phyloP scores from a whole-genome alignment of 2,113 vertebrate genomes.

The Turnix velox region DNA sequence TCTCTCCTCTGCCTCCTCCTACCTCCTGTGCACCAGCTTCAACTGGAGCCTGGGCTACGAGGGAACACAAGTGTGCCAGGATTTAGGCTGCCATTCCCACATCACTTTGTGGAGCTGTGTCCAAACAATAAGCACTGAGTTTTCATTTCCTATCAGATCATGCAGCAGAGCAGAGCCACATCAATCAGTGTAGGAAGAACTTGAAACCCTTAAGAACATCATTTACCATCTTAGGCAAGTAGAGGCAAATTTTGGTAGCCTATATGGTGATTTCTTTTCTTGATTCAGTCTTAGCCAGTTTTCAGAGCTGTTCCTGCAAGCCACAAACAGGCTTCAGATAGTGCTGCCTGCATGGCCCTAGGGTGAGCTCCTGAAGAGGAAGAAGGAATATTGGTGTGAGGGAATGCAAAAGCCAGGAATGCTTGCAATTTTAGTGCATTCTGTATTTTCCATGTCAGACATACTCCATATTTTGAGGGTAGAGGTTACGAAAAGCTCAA shows the following conservation, averaged over 20 bases:
- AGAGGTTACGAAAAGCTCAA: constrained; percentile 54
- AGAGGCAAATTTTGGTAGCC: not conserved
- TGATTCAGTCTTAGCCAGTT: not conserved
- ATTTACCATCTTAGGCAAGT: not conserved
- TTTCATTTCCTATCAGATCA: not conserved
- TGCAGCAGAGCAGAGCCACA: not conserved
- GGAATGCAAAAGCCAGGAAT: constrained; percentile 13
- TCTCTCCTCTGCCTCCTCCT: not conserved
- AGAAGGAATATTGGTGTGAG: not conserved
- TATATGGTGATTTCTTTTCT: not conserved
- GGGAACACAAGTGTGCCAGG: not conserved
- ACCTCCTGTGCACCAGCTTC: not conserved
- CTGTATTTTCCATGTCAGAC: constrained; percentile 25
- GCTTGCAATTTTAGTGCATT: not conserved
- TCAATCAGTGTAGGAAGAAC: not conserved
- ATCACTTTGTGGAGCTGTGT: not conserved
- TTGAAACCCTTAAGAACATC: not conserved
- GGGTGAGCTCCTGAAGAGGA: not conserved
- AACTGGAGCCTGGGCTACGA: not conserved
- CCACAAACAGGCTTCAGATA: not conserved
- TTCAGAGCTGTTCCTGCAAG: not conserved
- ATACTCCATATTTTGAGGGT: constrained; percentile 53
- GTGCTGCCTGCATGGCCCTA: not conserved
- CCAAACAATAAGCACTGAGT: not conserved
- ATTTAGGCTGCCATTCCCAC: not conserved